Evolutionary conservation across 1,140 invertebrate species (phyloP).

Genomic region (Stenopsyche tienmushanensis): DNA sequence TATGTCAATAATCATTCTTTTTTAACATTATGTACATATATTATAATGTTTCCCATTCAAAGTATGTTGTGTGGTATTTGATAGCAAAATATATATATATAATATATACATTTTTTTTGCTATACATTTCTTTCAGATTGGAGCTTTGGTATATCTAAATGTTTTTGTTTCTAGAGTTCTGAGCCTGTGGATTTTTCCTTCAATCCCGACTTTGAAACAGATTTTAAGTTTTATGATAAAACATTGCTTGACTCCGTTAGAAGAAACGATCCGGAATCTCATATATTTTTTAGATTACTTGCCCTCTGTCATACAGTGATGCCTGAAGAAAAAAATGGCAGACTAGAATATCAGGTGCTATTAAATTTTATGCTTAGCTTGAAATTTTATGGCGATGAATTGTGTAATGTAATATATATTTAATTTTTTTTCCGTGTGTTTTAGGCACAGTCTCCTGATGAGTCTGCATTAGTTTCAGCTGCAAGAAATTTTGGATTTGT

Average conservation of each 20-base stretch:
- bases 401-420: background rate
- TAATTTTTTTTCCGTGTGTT: conserved; percentile 43
- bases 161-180: conserved; percentile 60
- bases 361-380: background rate
- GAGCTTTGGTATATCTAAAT: no score
- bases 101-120: no score
- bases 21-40: no score
- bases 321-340: conserved; percentile 87
- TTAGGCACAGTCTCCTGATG: conserved; percentile 96
- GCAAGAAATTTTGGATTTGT: conserved; percentile 99
- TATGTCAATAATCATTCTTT: no score
- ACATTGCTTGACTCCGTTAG: conserved; percentile 82
- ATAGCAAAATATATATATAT: no score
- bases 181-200: conserved; percentile 89
- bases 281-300: conserved; percentile 86
- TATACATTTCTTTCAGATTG: no score
- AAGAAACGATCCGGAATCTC: conserved; percentile 69
- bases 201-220: conserved; percentile 88
- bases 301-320: conserved; percentile 97
- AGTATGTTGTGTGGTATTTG: no score
- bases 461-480: conserved; percentile 93
- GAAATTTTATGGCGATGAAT: background rate
- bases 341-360: conserved; percentile 62
- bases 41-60: no score
- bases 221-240: conserved; percentile 93